Percentiles rank a stretch among this genome's conserved stretches.
Conservation (phyloP, 1,140 invertebrate genomes). For the Nasonia longicornis region DNA sequence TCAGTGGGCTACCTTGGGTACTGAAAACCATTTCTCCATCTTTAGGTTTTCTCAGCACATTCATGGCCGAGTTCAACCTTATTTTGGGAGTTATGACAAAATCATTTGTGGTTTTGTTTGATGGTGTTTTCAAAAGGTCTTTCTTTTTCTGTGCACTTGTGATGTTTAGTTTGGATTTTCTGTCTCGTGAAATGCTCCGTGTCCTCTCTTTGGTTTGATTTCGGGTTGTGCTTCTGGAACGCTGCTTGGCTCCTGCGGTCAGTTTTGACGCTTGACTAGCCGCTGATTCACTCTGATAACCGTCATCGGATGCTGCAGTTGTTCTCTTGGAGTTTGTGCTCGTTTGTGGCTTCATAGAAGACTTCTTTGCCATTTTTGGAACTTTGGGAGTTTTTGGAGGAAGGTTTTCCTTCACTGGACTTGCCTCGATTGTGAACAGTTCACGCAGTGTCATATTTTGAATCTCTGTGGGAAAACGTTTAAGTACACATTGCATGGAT, state of each 20-base stretch:
- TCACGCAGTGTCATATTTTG: conserved; percentile 54
- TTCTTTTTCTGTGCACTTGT: conserved; percentile 28
- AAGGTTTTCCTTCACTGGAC: conserved; percentile 52
- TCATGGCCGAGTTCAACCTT: conserved; percentile 72
- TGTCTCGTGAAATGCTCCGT: conserved; percentile 50
- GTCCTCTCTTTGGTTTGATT: conserved; percentile 42
- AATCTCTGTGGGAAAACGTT: conserved; percentile 54
- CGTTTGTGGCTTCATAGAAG: conserved; percentile 42
- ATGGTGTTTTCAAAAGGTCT: conserved; percentile 58
- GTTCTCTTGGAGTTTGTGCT: conserved; percentile 29
- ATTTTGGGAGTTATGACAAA: conserved; percentile 66
- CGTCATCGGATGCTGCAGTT: conserved; percentile 17
- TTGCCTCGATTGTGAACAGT: conserved; percentile 42
- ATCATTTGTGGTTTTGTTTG: conserved; percentile 34
- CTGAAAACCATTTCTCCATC: conserved; percentile 77
- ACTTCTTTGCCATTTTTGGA: conserved; percentile 36
- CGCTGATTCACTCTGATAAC: conserved; percentile 37
- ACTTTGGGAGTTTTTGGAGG: conserved; percentile 46
- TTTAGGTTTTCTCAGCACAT: conserved; percentile 72
- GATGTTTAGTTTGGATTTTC: conserved; percentile 43
- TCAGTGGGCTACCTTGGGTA: conserved; percentile 75
- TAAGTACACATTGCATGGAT: conserved; percentile 48
- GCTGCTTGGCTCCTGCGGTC: conserved; percentile 3
- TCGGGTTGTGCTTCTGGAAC: conserved; percentile 31
- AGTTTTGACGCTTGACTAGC: conserved; percentile 45